Evolutionary conservation across 2,888 invertebrate genomes (phyloP).

Genomic region (Suillia variegata): DNA sequence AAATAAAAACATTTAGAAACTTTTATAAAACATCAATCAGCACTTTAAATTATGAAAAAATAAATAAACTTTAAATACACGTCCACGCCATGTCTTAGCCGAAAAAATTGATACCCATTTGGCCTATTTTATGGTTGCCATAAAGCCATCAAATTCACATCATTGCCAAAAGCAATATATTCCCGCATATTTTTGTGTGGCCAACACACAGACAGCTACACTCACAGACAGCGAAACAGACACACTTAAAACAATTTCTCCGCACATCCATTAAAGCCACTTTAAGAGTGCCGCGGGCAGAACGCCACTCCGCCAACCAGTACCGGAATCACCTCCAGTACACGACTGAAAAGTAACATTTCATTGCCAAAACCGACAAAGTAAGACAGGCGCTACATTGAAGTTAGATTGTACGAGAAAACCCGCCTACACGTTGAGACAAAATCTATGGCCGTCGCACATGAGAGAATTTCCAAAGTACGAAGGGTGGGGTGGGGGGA

Average conservation of each 20-base stretch:
- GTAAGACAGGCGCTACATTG: no score
- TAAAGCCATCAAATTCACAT: conserved; percentile 13
- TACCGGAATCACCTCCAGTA: not conserved
- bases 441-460: no score
- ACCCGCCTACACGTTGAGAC: no score
- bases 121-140: conserved; percentile 5
- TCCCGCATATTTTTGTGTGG: not conserved
- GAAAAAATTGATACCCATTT: no score
- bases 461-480: no score
- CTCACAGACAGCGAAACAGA: not conserved
- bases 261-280: conserved; percentile 12
- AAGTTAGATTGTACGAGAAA: no score
- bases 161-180: not conserved
- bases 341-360: not conserved
- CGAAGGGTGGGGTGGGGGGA: no score
- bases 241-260: not conserved
- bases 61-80: no score
- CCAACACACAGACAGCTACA: not conserved
- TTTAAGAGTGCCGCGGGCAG: conserved; percentile 8
- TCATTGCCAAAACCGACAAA: conserved; percentile 10
- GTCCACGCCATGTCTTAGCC: no score
- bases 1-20: no score
- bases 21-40: no score
- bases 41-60: no score
- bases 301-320: not conserved